phyloP scores from a whole-genome alignment of 2,888 invertebrate genomes.

The Zele albiditarsus region DNA sequence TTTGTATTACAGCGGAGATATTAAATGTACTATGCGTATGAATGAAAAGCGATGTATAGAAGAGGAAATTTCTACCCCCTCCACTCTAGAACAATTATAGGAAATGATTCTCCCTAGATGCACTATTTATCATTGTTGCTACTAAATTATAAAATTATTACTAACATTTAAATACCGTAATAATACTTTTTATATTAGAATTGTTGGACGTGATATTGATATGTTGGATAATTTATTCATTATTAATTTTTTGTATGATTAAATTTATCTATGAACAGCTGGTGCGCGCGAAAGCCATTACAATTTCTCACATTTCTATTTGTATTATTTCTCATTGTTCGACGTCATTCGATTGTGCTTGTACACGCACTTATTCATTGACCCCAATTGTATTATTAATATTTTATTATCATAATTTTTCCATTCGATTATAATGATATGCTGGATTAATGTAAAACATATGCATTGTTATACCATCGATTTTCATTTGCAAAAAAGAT shows the following conservation, averaged over 20 bases:
- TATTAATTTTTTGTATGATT: neutral
- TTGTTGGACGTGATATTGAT: no score
- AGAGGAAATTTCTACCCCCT: neutral
- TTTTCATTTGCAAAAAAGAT: no score
- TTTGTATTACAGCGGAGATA: neutral
- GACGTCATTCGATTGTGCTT: conserved; percentile 32
- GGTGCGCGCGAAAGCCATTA: neutral
- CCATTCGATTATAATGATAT: conserved; percentile 3
- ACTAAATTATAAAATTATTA: neutral
- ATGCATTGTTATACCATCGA: no score
- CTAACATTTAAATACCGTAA: neutral
- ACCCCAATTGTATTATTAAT: conserved; percentile 29
- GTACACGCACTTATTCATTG: conserved; percentile 27
- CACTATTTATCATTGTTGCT: neutral
- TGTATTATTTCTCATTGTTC: conserved; percentile 8
- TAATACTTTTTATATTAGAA: no score
- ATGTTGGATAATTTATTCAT: neutral
- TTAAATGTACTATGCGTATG: neutral
- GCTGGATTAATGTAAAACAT: neutral
- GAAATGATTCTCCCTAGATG: neutral
- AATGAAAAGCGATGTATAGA: neutral
- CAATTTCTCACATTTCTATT: neutral
- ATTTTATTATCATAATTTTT: neutral
- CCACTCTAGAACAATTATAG: neutral
- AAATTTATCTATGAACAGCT: neutral